phyloP scores from a whole-genome alignment of 2,888 invertebrate genomes.

The Amphiduros pacificus region DNA sequence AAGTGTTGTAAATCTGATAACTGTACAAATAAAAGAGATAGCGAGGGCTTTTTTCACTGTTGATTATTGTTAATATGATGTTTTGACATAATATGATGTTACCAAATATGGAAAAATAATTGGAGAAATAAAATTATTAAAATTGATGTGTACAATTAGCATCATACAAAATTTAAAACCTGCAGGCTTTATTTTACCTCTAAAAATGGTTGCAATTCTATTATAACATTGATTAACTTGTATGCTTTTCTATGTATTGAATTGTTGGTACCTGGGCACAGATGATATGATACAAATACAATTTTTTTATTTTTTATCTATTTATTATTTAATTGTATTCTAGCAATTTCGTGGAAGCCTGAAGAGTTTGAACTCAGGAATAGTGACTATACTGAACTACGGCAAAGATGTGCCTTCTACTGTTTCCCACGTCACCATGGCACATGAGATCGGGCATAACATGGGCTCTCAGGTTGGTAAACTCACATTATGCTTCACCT shows the following conservation, averaged over 20 bases:
- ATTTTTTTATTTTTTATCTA: not conserved
- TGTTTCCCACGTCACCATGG: conserved; percentile 94
- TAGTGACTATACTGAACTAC: conserved; percentile 98
- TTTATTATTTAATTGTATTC: conserved; percentile 68
- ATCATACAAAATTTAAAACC: too few relatives aligned
- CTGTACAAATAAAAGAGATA: too few relatives aligned
- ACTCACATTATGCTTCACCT: not conserved
- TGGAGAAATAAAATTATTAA: too few relatives aligned
- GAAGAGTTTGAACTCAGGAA: conserved; percentile 94
- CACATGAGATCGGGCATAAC: conserved; percentile 99
- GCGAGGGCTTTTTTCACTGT: too few relatives aligned
- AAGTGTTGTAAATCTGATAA: too few relatives aligned
- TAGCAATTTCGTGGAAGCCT: conserved; percentile 70
- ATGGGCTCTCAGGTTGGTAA: conserved; percentile 71
- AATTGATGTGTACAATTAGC: too few relatives aligned
- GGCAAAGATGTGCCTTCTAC: conserved; percentile 73
- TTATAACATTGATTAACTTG: not conserved
- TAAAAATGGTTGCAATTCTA: not conserved
- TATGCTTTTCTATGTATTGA: not conserved
- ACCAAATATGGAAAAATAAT: too few relatives aligned
- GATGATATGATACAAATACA: not conserved
- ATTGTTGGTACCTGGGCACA: not conserved
- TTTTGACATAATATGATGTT: too few relatives aligned
- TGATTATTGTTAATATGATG: too few relatives aligned
- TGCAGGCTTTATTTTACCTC: not conserved